These are phyloP conservation scores for Bradynema listronoti DNA, from an alignment of 1,140 invertebrate genomes.

Conservation along the genomic window DNA sequence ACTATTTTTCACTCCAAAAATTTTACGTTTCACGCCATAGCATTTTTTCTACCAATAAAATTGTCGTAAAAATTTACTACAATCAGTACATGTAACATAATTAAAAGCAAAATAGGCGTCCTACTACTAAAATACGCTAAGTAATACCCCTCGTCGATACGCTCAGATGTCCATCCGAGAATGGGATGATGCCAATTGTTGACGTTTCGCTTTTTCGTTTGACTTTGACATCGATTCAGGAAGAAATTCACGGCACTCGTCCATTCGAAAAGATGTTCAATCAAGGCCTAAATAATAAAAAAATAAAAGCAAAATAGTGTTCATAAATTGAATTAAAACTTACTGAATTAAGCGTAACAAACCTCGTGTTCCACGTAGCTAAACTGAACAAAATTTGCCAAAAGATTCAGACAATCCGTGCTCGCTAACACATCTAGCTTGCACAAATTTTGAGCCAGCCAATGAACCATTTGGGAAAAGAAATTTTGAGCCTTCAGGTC, in stretches of 20 bases:
- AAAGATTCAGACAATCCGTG: conserved; percentile 19
- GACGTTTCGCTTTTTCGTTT: conserved; percentile 61
- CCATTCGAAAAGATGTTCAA: conserved; percentile 42
- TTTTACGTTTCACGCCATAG: too few species aligned
- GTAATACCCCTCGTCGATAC: conserved; percentile 66
- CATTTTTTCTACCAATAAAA: neutral
- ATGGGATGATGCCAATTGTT: conserved; percentile 93
- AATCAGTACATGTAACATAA: too few species aligned
- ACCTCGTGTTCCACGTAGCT: conserved; percentile 33
- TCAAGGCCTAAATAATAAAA: conserved; percentile 29
- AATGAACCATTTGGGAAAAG: conserved; percentile 14
- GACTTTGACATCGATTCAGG: conserved; percentile 20
- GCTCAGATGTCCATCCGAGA: conserved; percentile 88
- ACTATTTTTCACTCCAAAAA: too few species aligned
- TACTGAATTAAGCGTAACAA: conserved; percentile 4
- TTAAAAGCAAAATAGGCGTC: too few species aligned
- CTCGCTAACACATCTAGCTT: conserved; percentile 1
- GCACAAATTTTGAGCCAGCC: conserved; percentile 15
- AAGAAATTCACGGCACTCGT: conserved; percentile 34
- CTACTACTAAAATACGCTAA: too few species aligned
- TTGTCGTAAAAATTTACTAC: neutral
- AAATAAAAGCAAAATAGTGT: conserved; percentile 13
- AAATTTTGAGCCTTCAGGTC: conserved; percentile 20
- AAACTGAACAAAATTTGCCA: conserved; percentile 40
- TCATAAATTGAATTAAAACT: neutral